These are phyloP conservation scores for Tubiluchus corallicola DNA, from an alignment of 2,888 invertebrate species.

Conservation along the genomic window DNA sequence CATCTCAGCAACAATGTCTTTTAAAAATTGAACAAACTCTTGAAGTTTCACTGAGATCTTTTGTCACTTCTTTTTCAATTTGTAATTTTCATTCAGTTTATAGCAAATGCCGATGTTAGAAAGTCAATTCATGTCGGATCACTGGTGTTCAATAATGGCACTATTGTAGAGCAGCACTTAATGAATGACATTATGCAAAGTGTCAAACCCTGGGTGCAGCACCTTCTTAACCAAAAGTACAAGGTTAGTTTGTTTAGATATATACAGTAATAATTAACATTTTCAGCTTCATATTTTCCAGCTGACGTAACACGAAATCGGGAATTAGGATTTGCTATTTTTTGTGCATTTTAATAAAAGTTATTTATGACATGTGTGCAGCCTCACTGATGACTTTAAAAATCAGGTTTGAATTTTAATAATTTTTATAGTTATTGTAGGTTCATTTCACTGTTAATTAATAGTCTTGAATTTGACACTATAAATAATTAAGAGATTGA, in stretches of 20 bases:
- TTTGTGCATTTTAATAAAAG: no score
- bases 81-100: no score
- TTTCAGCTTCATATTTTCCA: not conserved
- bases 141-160: constrained; percentile 37
- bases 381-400: no score
- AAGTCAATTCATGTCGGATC: constrained; percentile 68
- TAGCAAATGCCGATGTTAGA: constrained; percentile 38
- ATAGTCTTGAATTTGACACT: not conserved
- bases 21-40: no score
- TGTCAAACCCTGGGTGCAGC: constrained; percentile 37
- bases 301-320: not conserved
- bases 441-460: no score
- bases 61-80: no score
- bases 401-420: no score
- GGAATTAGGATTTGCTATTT: no score
- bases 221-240: constrained; percentile 25
- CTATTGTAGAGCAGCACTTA: constrained; percentile 48
- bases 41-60: no score
- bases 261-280: not conserved
- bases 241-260: constrained; percentile 35
- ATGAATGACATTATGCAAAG: constrained; percentile 52
- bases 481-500: not conserved
- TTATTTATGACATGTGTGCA: no score
- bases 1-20: no score
- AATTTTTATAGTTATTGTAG: no score